Evolutionary conservation across 2,888 invertebrate genomes (phyloP).

Genomic region (Diarsia dahlii): DNA sequence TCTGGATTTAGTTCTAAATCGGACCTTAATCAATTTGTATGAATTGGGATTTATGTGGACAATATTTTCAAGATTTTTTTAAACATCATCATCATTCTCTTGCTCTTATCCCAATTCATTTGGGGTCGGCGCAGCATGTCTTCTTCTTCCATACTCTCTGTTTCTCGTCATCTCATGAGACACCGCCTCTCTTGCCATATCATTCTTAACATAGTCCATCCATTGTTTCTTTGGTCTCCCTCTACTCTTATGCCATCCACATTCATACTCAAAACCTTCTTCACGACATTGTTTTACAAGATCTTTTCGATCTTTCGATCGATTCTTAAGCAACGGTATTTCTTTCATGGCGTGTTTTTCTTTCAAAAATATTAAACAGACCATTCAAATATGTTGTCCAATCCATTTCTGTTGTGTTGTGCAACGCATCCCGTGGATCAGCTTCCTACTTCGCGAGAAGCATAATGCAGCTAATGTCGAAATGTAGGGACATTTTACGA

Average conservation of each 20-base stretch:
- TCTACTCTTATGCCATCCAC: too few relatives aligned
- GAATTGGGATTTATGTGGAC: slow-evolving; percentile 5
- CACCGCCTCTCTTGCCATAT: too few relatives aligned
- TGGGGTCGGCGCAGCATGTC: too few relatives aligned
- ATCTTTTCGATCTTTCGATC: too few relatives aligned
- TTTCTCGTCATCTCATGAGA: too few relatives aligned
- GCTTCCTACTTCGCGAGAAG: slow-evolving; percentile 59
- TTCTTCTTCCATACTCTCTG: too few relatives aligned
- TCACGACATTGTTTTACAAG: neutral
- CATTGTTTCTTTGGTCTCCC: too few relatives aligned
- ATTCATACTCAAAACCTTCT: too few relatives aligned
- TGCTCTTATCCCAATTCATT: too few relatives aligned
- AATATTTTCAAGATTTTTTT: neutral
- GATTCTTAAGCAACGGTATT: slow-evolving; percentile 13
- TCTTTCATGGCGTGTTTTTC: slow-evolving; percentile 15
- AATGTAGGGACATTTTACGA: slow-evolving; percentile 80
- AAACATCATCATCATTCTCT: slow-evolving; percentile 3
- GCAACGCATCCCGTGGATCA: slow-evolving; percentile 48
- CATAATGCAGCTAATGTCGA: slow-evolving; percentile 75
- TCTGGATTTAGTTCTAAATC: neutral
- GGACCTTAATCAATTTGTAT: neutral
- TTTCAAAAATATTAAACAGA: slow-evolving; percentile 17
- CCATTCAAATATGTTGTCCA: slow-evolving; percentile 29
- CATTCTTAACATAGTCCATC: too few relatives aligned
- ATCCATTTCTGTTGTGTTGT: slow-evolving; percentile 44